Evolutionary conservation across 2,797 vertebrate species (phyloP), one percentile per base, ranked within the genome.

Genomic region (Trachops cirrhosus): DNA sequence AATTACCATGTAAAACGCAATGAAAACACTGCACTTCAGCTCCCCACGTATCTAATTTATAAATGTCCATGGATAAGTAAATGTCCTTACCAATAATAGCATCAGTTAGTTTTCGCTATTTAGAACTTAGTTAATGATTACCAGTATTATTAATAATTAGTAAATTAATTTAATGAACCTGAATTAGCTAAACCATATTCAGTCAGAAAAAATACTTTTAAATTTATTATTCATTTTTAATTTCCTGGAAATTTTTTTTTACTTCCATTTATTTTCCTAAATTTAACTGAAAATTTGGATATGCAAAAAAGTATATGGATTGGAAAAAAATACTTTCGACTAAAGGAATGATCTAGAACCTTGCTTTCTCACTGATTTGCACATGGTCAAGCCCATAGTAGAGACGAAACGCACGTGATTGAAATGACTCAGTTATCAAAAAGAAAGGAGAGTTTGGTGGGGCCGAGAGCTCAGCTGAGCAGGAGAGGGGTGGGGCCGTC

Each of bases 381-480:
- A 57, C 34, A n/a, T 22, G 21, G 29, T 1, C 0, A 73, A 59
- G 5, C 73, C 8, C 9, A n/a, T 29, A 57, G 32, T 29, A 22
- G 22, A 50, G 34, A 64, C 16, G 2, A 80, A 48, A 34, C n/a
- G 16, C 37, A 15, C 3, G 2, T 2, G 16, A 21, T 71, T 37
- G 57, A 11, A 44, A 46, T 29, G 46, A 3, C 6, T 0, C 32
- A 32, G 19, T 37, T 44, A 5, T 22, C 8, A 12, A 86, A 83
- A 19, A 67, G 14, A 44, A 87, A 34, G 2, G 9, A 11, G 22
- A 24, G 3, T 2, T 29, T 62, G 48, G 6, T 12, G n/a, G 16
- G 16, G 3, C 37, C 2, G 1, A 29, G 19, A 26, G 12, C 3
- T 12, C 26, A 11, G 0, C 11, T 32, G 7, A 57, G 3, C 0